Conservation (phyloP, 2,888 invertebrate species). For the Dryomyza anilis region DNA sequence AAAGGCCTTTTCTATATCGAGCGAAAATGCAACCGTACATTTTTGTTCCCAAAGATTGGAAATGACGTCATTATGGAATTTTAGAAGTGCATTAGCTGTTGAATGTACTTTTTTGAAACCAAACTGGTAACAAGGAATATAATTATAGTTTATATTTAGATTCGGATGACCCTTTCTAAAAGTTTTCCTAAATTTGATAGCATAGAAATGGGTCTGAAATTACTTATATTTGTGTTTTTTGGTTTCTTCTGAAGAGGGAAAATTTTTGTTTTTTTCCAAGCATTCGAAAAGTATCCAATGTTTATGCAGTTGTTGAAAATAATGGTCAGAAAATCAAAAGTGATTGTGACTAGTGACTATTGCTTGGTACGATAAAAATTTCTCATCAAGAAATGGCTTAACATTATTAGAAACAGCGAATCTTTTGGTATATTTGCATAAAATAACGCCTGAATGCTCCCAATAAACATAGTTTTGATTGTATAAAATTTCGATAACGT, state of each 20-base stretch:
- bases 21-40: constrained; percentile 22
- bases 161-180: constrained; percentile 1
- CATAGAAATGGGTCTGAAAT: constrained; percentile 9
- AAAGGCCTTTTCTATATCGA: constrained; percentile 27
- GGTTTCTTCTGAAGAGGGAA: not conserved
- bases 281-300: constrained; percentile 13
- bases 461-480: too few species aligned
- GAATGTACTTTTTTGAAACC: too few species aligned
- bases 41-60: not conserved
- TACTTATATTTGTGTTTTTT: not conserved
- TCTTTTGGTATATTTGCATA: too few species aligned
- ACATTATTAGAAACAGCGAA: too few species aligned
- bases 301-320: constrained; percentile 27
- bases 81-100: constrained; percentile 22
- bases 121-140: too few species aligned
- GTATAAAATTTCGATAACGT: too few species aligned
- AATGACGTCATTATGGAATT: constrained; percentile 28
- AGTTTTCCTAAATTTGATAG: constrained; percentile 11
- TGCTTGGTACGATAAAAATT: too few species aligned
- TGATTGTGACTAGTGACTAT: too few species aligned
- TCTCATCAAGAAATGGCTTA: too few species aligned
- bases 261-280: constrained; percentile 4
- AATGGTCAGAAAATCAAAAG: too few species aligned
- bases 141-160: too few species aligned
- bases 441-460: too few species aligned